Conservation (phyloP, 2,888 invertebrate species). For the Drosophila suboccidentalis region DNA sequence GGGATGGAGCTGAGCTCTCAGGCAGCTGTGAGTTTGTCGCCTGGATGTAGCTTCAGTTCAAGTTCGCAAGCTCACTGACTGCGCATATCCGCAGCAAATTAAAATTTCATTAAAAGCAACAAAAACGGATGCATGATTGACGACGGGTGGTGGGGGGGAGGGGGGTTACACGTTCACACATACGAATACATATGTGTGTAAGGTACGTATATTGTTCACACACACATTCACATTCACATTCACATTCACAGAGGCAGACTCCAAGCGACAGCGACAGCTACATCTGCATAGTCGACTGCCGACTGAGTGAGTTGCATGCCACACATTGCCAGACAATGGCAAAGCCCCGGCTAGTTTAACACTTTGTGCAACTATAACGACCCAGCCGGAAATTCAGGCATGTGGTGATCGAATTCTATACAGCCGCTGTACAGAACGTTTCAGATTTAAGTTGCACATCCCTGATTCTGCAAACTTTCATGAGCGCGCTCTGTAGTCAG, state of each 20-base stretch:
- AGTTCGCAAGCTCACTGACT: constrained; percentile 76
- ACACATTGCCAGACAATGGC: constrained; percentile 47
- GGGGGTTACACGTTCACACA: constrained; percentile 4
- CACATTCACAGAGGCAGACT: not conserved
- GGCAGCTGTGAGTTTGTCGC: constrained; percentile 15
- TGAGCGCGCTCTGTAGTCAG: too few species aligned
- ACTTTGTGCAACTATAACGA: constrained; percentile 55
- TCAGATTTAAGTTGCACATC: too few species aligned
- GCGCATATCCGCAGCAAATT: constrained; percentile 82
- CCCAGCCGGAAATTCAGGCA: too few species aligned
- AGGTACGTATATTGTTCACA: not conserved
- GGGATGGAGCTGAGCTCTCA: constrained; percentile 5
- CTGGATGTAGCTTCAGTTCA: constrained; percentile 44
- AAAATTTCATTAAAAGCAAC: constrained; percentile 80
- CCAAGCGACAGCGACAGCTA: not conserved
- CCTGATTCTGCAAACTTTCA: too few species aligned
- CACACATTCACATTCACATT: not conserved
- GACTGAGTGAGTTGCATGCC: constrained; percentile 18
- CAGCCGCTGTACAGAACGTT: too few species aligned
- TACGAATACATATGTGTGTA: not conserved
- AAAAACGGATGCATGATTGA: constrained; percentile 55
- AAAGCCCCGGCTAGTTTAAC: constrained; percentile 66
- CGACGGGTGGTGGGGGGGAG: not conserved
- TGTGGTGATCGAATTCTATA: too few species aligned
- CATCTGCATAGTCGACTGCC: constrained; percentile 43